These are phyloP conservation scores for Nycteola revayana DNA, from an alignment of 2,888 invertebrate species.

Conservation along the genomic window DNA sequence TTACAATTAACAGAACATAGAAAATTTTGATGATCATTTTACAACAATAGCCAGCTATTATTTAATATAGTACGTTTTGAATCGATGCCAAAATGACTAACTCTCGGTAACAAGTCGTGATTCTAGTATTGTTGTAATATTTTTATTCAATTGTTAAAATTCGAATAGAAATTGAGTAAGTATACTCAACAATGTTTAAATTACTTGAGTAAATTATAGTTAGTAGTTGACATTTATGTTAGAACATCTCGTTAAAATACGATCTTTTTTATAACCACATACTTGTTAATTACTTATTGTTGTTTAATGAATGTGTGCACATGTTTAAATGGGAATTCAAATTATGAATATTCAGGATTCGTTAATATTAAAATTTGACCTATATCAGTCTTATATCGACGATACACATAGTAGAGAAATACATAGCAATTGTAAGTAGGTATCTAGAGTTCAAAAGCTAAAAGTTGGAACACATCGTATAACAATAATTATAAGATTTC, in stretches of 20 bases:
- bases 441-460: too few relatives aligned
- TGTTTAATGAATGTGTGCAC: too few relatives aligned
- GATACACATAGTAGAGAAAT: too few relatives aligned
- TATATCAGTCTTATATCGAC: too few relatives aligned
- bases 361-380: too few relatives aligned
- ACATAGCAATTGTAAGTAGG: too few relatives aligned
- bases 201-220: conserved; percentile 10
- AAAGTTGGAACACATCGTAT: too few relatives aligned
- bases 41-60: conserved; percentile 67
- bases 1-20: conserved; percentile 43
- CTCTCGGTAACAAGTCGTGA: conserved; percentile 57
- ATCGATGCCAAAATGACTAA: conserved; percentile 76
- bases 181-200: conserved; percentile 18
- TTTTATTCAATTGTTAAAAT: conserved; percentile 56
- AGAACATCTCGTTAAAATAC: conserved; percentile 6
- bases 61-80: conserved; percentile 69
- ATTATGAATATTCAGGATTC: too few relatives aligned
- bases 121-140: conserved; percentile 61
- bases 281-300: too few relatives aligned
- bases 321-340: too few relatives aligned
- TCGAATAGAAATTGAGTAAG: conserved; percentile 37
- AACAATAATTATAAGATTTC: too few relatives aligned
- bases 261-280: conserved; percentile 17
- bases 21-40: conserved; percentile 55
- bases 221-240: conserved; percentile 10